Base-by-base conservation (phyloP, 2,113 vertebrate genomes). In the Natator depressus region DNA sequence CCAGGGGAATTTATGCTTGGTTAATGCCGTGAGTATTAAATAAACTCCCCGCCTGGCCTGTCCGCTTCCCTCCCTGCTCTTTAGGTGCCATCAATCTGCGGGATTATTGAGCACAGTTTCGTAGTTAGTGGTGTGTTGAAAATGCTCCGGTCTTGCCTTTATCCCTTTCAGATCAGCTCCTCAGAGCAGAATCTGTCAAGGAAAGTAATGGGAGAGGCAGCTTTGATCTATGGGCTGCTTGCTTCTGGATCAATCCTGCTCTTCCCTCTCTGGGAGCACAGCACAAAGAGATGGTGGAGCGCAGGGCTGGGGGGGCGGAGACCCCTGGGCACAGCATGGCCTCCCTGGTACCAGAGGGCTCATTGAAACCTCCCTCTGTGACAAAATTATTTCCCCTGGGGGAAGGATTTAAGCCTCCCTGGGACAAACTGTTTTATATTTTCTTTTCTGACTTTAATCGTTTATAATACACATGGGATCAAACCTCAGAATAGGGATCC, bases 151-250 rank as follows among this genome's bases (percentile, higher is more conserved):
- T 85, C 91, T 95, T 94, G 95, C 95, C 96, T 97, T 98, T 95
- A 97, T 97, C 97, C 96, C 87, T 95, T 93, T 96, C 96, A 93
- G 92, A 93, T 96, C 93, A 86, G 96, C 88, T 93, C 96, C 96
- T 97, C 0, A 14, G 94, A 55, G 89, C 91, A 89, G 84, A 94
- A 96, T 97, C 93, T 91, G 94, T 97, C 97, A 97, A 91, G 89
- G 92, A 94, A 95, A 98, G 94, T 90, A 47, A 96, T 95, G 96
- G 95, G 93, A 79, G 87, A 96, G 85, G 89, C 82, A 29, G 54
- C 4, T 62, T 47, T 95, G 94, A 97, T 95, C 46, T 92, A 97
- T 94, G 86, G 85, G 88, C 82, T 91, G 93, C 69, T 79, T 1
- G 27, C 75, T 91, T 50, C 80, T 7, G 4, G 95, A 98, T 98